Evolutionary conservation across 2,797 vertebrate genomes (phyloP).

Genomic region (Chrosomus eos): DNA sequence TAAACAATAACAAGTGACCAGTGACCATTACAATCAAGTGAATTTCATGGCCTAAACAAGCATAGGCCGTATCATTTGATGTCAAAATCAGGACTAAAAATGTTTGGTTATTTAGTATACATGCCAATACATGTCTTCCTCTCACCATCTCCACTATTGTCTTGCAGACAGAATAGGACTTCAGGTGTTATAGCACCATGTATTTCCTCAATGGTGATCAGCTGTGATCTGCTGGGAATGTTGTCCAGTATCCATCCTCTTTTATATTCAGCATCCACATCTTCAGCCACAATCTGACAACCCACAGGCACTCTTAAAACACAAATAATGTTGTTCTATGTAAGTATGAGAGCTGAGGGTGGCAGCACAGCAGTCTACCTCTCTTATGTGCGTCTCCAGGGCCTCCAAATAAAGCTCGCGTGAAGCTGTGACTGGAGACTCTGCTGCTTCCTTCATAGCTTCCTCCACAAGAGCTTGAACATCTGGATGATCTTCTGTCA

Average conservation of each 20-base stretch:
- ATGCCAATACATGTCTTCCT: conserved; percentile 34
- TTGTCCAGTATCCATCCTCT: conserved; percentile 94
- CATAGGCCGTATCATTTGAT: neutral
- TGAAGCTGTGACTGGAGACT: conserved; percentile 61
- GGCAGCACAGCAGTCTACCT: conserved; percentile 72
- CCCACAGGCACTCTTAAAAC: neutral
- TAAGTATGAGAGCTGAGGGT: neutral
- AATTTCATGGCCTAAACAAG: neutral
- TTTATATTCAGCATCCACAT: conserved; percentile 68
- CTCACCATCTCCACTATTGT: conserved; percentile 79
- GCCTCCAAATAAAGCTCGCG: conserved; percentile 72
- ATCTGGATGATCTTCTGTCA: conserved; percentile 84
- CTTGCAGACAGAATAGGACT: conserved; percentile 82
- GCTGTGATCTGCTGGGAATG: conserved; percentile 81
- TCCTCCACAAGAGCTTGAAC: conserved; percentile 78
- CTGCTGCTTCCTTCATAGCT: conserved; percentile 69
- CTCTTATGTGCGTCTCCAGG: conserved; percentile 74
- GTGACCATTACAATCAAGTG: conserved; percentile 1
- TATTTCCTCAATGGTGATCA: conserved; percentile 73
- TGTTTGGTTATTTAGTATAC: neutral
- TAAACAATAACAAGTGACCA: neutral
- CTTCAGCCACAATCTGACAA: conserved; percentile 72
- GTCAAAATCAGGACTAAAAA: neutral
- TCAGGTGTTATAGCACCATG: conserved; percentile 79
- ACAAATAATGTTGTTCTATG: neutral